Evolutionary conservation across 1,140 invertebrate species (phyloP), one percentile per base, ranked within the genome.

Genomic region (Hyles vespertilio): DNA sequence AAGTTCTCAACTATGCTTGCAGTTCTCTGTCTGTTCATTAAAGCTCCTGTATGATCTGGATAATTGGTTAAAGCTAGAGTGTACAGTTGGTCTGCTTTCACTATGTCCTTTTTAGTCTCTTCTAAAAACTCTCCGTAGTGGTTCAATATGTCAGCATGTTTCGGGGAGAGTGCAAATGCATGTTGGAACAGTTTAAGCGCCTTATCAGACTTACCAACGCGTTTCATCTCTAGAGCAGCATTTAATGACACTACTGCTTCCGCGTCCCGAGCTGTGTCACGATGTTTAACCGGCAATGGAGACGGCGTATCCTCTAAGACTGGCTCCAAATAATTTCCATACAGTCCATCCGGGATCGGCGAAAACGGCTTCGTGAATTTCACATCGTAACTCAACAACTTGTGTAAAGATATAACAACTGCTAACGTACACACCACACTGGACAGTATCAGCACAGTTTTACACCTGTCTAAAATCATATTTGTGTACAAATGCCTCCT

Each of bases 121-220:
- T 99, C 98, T 32, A 98, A 83, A 86, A 98, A 98, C 87, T 99
- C 96, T 33, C 98, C 98, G 87, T 97, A 99, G 67, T 95, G 93
- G 70, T 96, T 96, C 8, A 99, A 86, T 51, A 99, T 93, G 72
- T 99, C 97, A 1, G 97, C 95, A 90, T 99, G 96, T 66, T 94
- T 92, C 0, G 98, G 98, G 11, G 96, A 95, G 32, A 99, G 87
- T 0, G 96, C 95, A 32, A 97, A 91, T 0, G 98, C 97, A 88
- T 99, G 97, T 85, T 96, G 93, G 75, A 98, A 96, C 32, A 98
- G 81, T 83, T 97, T 97, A 5, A 94, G 85, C 2, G 97, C 97
- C 89, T 98, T 98, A 34, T 96, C 94, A 52, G 92, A 88, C 83
- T 98, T 98, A 0, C 96, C 96, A 9, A 91, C 87, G 52, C 92